Conservation (phyloP, 1,140 invertebrate species). For the Asbolus verrucosus region DNA sequence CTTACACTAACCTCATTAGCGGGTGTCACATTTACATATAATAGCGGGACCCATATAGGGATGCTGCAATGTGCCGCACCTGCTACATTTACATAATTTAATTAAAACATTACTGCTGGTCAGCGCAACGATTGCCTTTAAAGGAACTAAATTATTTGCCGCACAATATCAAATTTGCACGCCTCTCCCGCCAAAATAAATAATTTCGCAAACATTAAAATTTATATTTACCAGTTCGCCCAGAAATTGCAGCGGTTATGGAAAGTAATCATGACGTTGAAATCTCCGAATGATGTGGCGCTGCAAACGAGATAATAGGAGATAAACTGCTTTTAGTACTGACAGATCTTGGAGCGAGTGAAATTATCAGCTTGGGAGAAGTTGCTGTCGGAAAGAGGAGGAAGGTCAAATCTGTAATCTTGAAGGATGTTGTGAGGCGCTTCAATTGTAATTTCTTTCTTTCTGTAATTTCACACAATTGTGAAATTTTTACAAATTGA, state of each 20-base stretch:
- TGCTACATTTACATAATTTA: conserved; percentile 58
- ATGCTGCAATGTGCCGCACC: conserved; percentile 54
- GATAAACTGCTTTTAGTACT: conserved; percentile 1
- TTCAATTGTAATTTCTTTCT: too few species aligned
- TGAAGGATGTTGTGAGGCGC: too few species aligned
- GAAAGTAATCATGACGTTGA: too few species aligned
- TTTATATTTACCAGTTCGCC: too few species aligned
- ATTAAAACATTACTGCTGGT: conserved; percentile 57
- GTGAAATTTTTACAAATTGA: too few species aligned
- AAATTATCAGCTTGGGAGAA: neutral
- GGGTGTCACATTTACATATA: conserved; percentile 64
- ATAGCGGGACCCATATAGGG: conserved; percentile 56
- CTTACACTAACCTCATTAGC: conserved; percentile 61
- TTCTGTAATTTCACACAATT: too few species aligned
- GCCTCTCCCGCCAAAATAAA: neutral
- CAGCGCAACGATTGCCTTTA: conserved; percentile 24
- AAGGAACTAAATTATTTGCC: conserved; percentile 20
- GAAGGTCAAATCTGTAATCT: too few species aligned
- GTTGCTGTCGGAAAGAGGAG: too few species aligned
- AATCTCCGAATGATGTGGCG: neutral
- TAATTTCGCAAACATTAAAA: neutral
- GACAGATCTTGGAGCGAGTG: neutral
- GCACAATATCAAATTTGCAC: neutral
- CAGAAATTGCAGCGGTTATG: too few species aligned
- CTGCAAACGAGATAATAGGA: neutral